Base-by-base conservation (phyloP, 2,113 vertebrate genomes). In the Pseudonaja textilis region DNA sequence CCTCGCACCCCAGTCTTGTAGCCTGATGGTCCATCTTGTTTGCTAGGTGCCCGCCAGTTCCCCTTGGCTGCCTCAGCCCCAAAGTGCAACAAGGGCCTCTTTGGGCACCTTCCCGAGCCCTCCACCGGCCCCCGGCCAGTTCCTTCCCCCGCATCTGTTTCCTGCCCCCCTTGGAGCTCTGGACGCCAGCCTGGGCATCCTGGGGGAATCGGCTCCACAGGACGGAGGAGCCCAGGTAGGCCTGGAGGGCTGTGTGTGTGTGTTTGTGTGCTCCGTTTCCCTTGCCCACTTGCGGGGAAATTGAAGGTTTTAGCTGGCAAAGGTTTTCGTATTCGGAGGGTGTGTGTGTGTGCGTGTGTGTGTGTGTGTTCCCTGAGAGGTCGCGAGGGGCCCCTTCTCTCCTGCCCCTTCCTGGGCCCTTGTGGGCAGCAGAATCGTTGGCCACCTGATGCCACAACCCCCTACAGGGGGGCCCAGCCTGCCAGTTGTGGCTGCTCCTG, bases 1-100 rank as follows among this genome's bases (percentile, higher is more conserved):
- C 18, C 6, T 39, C 0, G 2, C 69, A 20, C n/a, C 34, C 69
- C 0, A 3, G 69, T 3, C 34, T 22, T 1, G 5, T 8, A 9
- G 34, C 69, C 69, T 34, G 18, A 81, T 3, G 69, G 69, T 18
- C 6, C 69, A 0, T 18, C 69, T 42, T 81, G 18, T 39, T 42
- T 22, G 1, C 74, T 81, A 81, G 74, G 22, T 81, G 74, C 34
- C 34, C 7, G 6, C 18, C 16, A 42, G 18, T 42, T n/a, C 74
- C 7, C 7, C 74, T 81, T 81, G 34, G 74, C 3, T 5, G 34
- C 18, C 34, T 39, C 69, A 81, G 18, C 69, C 69, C 69, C 74
- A 81, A 20, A 81, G 7, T 7, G 18, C 7, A 3, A 9, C 6
- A 2, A 9, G 74, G 34, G 18, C 34, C 1, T 9, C 74, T 81